A percentile compares a stretch with the other conserved stretches of the same genome.
Evolutionary conservation across 2,113 vertebrate genomes (phyloP).

Genomic region (Sphyrna mokarran): DNA sequence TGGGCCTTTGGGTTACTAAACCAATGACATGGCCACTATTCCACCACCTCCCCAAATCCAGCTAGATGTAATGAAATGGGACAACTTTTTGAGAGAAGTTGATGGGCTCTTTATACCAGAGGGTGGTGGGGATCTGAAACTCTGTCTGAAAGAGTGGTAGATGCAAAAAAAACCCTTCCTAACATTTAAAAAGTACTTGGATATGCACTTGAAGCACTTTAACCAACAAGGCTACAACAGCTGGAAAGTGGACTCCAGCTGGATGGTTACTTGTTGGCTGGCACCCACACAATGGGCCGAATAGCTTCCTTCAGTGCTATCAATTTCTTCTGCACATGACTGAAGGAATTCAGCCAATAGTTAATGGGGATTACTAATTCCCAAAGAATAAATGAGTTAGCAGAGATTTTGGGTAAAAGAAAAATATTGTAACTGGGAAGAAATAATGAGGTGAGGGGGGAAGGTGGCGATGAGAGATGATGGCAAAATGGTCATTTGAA

Average conservation of each 20-base stretch:
- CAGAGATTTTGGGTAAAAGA: neutral
- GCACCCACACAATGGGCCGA: neutral
- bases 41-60: too few relatives aligned
- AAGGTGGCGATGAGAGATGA: neutral
- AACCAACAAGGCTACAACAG: neutral
- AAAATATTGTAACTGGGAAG: too few relatives aligned
- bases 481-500: neutral
- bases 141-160: neutral
- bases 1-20: too few relatives aligned
- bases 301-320: neutral
- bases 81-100: neutral
- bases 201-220: neutral
- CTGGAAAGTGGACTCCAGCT: neutral
- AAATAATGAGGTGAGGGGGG: neutral
- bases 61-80: neutral
- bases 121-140: too few relatives aligned
- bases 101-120: too few relatives aligned
- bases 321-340: neutral
- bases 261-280: too few relatives aligned
- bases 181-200: neutral
- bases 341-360: neutral
- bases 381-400: neutral
- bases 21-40: too few relatives aligned
- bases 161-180: neutral
- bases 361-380: slow-evolving; percentile 49